A percentile compares a stretch with the other conserved stretches of the same genome.
These are phyloP conservation scores for Corella eumyota DNA, from an alignment of 23 tunicate genomes.

Conservation along the genomic window DNA sequence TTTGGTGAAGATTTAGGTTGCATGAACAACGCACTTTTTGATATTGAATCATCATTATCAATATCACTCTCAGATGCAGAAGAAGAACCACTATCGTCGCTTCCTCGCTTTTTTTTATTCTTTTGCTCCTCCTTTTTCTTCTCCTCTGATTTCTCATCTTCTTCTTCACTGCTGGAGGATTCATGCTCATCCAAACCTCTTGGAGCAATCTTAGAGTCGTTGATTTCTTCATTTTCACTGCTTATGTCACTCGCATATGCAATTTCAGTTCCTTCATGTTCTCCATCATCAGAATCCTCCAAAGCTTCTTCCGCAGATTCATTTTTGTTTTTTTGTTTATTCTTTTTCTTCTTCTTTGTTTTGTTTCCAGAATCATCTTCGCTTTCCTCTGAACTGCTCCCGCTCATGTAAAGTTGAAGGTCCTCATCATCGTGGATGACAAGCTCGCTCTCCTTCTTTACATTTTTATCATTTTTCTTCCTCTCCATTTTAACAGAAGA, in stretches of 20 bases:
- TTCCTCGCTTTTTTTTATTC: constrained; percentile 11
- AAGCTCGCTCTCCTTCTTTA: constrained; percentile 14
- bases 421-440: constrained; percentile 81
- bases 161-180: constrained; percentile 66
- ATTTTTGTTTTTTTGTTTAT: constrained; percentile 13
- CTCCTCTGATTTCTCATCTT: constrained; percentile 20
- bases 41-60: constrained; percentile 46
- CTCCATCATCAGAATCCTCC: constrained; percentile 98
- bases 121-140: constrained; percentile 13
- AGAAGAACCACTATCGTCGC: constrained; percentile 43
- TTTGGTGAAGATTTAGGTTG: constrained; percentile 31
- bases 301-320: constrained; percentile 46
- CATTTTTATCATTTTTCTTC: constrained; percentile 10
- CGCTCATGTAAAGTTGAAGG: constrained; percentile 63
- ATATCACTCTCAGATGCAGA: constrained; percentile 60
- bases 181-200: constrained; percentile 66
- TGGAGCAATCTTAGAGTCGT: constrained; percentile 67
- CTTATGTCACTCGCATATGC: constrained; percentile 78
- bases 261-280: constrained; percentile 82
- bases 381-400: constrained; percentile 26
- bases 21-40: constrained; percentile 68
- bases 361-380: constrained; percentile 10
- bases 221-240: constrained; percentile 57
- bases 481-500: background rate
- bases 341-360: constrained; percentile 32